Conservation (phyloP, 2,113 vertebrate species). For the Bufo bufo region DNA sequence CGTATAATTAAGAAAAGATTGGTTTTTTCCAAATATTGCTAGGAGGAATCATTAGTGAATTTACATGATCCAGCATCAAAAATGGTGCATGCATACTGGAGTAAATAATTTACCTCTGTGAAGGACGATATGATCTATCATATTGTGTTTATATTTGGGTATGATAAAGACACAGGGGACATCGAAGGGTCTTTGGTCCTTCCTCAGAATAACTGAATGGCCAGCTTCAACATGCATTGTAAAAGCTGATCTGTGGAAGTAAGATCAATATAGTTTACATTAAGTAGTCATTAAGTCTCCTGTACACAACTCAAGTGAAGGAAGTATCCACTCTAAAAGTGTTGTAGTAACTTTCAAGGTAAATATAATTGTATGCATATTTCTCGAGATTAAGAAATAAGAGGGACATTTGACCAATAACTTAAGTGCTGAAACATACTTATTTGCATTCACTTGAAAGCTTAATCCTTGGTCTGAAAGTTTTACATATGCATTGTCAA, state of each 20-base stretch:
- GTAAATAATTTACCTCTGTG: conserved; percentile 84
- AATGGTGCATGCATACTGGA: neutral
- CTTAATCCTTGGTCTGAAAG: neutral
- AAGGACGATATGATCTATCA: conserved; percentile 97
- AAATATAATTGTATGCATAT: neutral
- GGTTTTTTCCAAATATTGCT: neutral
- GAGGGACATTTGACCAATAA: neutral
- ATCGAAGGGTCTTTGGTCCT: conserved; percentile 90
- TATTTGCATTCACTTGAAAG: neutral
- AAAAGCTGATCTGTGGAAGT: conserved; percentile 85
- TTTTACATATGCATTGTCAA: neutral
- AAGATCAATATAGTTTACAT: conserved; percentile 6
- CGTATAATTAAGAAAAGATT: neutral
- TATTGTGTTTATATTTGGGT: conserved; percentile 97
- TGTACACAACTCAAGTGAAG: neutral
- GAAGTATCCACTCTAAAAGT: neutral
- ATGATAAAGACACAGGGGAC: conserved; percentile 97
- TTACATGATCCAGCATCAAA: neutral
- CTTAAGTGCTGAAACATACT: neutral
- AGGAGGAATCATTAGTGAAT: neutral
- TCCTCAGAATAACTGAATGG: conserved; percentile 82
- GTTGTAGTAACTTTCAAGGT: neutral
- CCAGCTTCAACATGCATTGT: conserved; percentile 95
- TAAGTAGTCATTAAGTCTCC: neutral
- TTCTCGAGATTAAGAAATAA: neutral